Evolutionary conservation across 2,113 vertebrate species (phyloP), one percentile per base, ranked within the genome.

Genomic region (Corvus hawaiiensis): DNA sequence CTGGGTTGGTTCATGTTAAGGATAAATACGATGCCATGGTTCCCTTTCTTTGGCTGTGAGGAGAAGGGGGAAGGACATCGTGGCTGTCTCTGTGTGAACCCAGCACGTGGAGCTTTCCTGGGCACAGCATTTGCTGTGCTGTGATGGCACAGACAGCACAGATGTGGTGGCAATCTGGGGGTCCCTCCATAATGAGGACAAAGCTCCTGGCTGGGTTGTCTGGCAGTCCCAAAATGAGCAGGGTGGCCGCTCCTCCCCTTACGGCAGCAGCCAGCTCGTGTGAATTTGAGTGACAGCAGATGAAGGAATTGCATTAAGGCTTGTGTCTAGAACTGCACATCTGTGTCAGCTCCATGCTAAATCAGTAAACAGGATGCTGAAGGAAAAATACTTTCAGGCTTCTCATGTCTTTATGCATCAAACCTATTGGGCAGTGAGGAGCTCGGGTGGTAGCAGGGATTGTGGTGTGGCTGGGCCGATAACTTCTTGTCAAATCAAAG

Each of bases 341-440:
- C 87, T 95, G 91, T 97, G 90, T 96, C 94, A 93, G 91, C 90
- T 94, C 94, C 93, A 49, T 72, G 87, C 92, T 93, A 63, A 94
- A 96, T 96, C 96, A 96, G 96, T 97, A 96, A 90, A 84, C 54
- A 72, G 82, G 85, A 79, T 95, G 90, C 91, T 83, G 93, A 96
- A 91, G 78, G 93, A 92, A 95, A 91, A 94, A 88, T 69, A 87
- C 78, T 96, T 92, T 85, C 73, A 61, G 84, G 75, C 66, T 88
- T 81, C 82, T 89, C 72, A 78, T 64, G 88, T 92, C 95, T 95
- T 96, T 71, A 76, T 92, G 79, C 61, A 48, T 93, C 92, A 91
- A 87, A 77, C 27, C 27, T 14, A 48, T 69, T 27, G 71, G 86
- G 80, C 44, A 62, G 63, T 4, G 68, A 95, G 94, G 37, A 92